phyloP scores from a whole-genome alignment of 1,140 invertebrate genomes.

The Xylocopa sonorina region DNA sequence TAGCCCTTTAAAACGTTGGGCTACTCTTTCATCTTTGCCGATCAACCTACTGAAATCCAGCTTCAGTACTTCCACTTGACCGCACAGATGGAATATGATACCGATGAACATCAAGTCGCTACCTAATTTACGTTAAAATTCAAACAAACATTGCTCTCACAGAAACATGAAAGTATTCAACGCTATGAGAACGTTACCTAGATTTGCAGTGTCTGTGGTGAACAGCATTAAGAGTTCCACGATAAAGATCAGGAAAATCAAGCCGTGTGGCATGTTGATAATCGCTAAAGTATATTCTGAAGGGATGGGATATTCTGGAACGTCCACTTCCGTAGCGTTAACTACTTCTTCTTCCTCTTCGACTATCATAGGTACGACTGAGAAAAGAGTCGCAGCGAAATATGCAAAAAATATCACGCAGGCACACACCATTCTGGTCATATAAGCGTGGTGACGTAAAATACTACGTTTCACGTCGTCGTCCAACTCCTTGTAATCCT shows the following conservation, averaged over 20 bases:
- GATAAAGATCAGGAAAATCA: neutral
- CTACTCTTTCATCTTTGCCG: neutral
- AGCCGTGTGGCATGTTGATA: neutral
- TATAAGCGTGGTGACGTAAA: constrained; percentile 31
- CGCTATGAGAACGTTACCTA: constrained; percentile 34
- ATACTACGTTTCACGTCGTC: neutral
- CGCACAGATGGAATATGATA: constrained; percentile 52
- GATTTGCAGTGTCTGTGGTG: constrained; percentile 8
- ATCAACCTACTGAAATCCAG: constrained; percentile 1
- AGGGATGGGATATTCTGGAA: constrained; percentile 24
- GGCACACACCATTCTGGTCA: constrained; percentile 10
- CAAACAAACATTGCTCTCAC: too few species aligned
- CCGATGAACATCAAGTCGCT: constrained; percentile 48
- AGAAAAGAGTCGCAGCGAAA: neutral
- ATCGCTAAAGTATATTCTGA: neutral
- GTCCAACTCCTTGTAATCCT: constrained; percentile 36
- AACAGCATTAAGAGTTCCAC: constrained; percentile 7
- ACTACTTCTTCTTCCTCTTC: neutral
- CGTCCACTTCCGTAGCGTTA: neutral
- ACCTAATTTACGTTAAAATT: too few species aligned
- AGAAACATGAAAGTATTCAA: too few species aligned
- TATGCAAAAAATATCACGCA: constrained; percentile 36
- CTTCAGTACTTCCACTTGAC: constrained; percentile 48
- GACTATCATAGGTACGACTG: constrained; percentile 2
- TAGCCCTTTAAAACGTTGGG: neutral